A percentile compares a stretch with the other conserved stretches of the same genome.
phyloP scores from a whole-genome alignment of 1,140 invertebrate species.

The Himalopsyche phryganea region DNA sequence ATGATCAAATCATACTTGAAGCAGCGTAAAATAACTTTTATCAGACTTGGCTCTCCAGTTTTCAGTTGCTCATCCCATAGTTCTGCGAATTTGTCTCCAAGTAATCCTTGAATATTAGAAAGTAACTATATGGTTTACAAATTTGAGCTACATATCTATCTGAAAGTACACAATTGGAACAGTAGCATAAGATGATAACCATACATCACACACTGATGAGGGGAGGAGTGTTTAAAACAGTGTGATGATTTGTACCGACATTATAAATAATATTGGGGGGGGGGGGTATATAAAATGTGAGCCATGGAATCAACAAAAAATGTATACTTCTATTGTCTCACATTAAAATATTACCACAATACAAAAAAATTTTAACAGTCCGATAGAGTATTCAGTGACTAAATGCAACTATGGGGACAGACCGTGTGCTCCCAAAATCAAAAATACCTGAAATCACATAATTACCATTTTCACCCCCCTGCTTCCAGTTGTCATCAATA shows the following conservation, averaged over 20 bases:
- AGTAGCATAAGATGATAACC: background rate
- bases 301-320: too few relatives aligned
- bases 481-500: too few relatives aligned
- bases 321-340: too few relatives aligned
- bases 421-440: too few relatives aligned
- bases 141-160: background rate
- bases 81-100: slow-evolving; percentile 19
- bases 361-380: too few relatives aligned
- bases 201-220: background rate
- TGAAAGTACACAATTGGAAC: background rate
- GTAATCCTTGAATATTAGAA: slow-evolving; percentile 16
- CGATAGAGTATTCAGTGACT: too few relatives aligned
- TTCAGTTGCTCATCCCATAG: slow-evolving; percentile 22
- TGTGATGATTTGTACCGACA: background rate
- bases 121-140: background rate
- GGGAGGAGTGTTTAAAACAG: background rate
- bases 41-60: slow-evolving; percentile 10
- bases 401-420: too few relatives aligned
- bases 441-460: too few relatives aligned
- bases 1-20: slow-evolving; percentile 17
- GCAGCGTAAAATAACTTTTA: slow-evolving; percentile 13
- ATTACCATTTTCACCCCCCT: too few relatives aligned
- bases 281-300: too few relatives aligned
- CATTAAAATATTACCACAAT: too few relatives aligned
- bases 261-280: too few relatives aligned